A percentile compares a stretch with the other conserved stretches of the same genome.
phyloP scores from a whole-genome alignment of 2,888 invertebrate genomes.

The Caenorhabditis wallacei region DNA sequence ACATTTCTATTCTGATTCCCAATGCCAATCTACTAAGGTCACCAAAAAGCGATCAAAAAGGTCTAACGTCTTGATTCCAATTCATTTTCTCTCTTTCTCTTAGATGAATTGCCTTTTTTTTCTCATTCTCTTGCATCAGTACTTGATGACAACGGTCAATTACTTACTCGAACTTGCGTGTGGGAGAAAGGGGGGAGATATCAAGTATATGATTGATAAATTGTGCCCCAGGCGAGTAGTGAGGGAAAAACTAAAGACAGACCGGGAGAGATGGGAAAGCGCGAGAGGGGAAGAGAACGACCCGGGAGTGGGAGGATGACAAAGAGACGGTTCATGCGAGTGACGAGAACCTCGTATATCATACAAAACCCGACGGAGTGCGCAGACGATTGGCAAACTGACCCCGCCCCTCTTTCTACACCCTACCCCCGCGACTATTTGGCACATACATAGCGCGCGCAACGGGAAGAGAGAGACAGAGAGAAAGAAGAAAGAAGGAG shows the following conservation, averaged over 20 bases:
- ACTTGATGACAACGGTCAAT: slow-evolving; percentile 60
- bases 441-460: slow-evolving; percentile 67
- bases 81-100: slow-evolving; percentile 24
- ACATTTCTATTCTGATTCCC: slow-evolving; percentile 9
- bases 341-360: slow-evolving; percentile 57
- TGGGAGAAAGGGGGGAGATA: slow-evolving; percentile 28
- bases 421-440: slow-evolving; percentile 62
- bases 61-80: slow-evolving; percentile 10
- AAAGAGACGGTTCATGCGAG: slow-evolving; percentile 65
- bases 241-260: slow-evolving; percentile 28
- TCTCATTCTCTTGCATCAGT: slow-evolving; percentile 22
- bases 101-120: background rate
- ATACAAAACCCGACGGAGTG: slow-evolving; percentile 58
- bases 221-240: slow-evolving; percentile 49
- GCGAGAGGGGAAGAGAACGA: slow-evolving; percentile 29
- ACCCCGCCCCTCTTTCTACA: slow-evolving; percentile 57
- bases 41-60: slow-evolving; percentile 17
- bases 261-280: slow-evolving; percentile 32
- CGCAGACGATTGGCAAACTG: slow-evolving; percentile 65
- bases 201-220: slow-evolving; percentile 65
- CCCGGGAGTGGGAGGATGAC: slow-evolving; percentile 61
- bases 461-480: slow-evolving; percentile 49
- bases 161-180: slow-evolving; percentile 57
- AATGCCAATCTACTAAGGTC: slow-evolving; percentile 22
- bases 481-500: slow-evolving; percentile 40